These are phyloP conservation scores for Drosophila borborema DNA, from an alignment of 2,888 invertebrate genomes.

Conservation along the genomic window DNA sequence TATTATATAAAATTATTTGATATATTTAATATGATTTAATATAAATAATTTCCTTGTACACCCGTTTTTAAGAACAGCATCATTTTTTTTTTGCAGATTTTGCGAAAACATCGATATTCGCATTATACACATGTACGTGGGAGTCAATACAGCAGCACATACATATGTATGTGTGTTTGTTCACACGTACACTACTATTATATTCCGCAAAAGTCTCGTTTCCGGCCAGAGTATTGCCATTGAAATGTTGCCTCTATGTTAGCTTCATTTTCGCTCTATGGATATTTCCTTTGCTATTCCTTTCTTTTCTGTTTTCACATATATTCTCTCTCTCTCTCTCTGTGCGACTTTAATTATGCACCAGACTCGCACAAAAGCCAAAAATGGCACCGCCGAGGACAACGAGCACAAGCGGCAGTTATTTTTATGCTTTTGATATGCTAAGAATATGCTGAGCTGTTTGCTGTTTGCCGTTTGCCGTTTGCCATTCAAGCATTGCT, in stretches of 20 bases:
- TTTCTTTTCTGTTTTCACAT: neutral
- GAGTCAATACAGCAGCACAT: conserved; percentile 15
- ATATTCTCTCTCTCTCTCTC: neutral
- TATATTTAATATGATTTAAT: no score
- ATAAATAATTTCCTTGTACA: neutral
- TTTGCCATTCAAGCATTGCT: conserved; percentile 2
- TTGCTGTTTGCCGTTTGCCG: neutral
- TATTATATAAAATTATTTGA: neutral
- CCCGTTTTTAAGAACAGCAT: conserved; percentile 14
- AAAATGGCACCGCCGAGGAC: conserved; percentile 32
- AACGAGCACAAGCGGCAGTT: conserved; percentile 18
- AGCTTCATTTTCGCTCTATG: conserved; percentile 47
- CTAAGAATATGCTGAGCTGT: conserved; percentile 12
- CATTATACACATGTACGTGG: neutral
- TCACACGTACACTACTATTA: conserved; percentile 10
- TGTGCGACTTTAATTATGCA: conserved; percentile 66
- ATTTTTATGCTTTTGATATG: conserved; percentile 17
- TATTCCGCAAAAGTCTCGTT: conserved; percentile 41
- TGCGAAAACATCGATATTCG: conserved; percentile 47
- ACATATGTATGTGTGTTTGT: neutral
- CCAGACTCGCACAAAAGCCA: conserved; percentile 36
- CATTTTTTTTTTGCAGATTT: neutral
- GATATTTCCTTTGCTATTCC: conserved; percentile 12
- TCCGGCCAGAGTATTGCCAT: conserved; percentile 44
- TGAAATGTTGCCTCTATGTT: conserved; percentile 44